Evolutionary conservation across 2,797 vertebrate species (phyloP).

Genomic region (Atherinosoma microstoma): DNA sequence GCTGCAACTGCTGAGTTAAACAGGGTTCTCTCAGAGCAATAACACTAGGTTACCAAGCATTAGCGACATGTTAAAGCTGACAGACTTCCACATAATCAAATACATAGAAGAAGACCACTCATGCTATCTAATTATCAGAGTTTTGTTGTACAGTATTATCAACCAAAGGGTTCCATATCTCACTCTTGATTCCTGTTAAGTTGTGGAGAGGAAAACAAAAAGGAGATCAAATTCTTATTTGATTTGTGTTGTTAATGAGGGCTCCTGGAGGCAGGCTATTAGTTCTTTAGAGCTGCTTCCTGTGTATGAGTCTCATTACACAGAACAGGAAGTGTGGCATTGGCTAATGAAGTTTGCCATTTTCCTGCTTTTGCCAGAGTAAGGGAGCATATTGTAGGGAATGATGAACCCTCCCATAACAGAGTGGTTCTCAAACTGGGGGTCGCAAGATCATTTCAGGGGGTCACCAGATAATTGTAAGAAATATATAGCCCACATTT

Average conservation of each 20-base stretch:
- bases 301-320: constrained; percentile 2
- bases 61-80: too few relatives aligned
- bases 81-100: too few relatives aligned
- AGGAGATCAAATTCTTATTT: neutral
- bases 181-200: rapidly evolving
- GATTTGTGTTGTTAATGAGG: neutral
- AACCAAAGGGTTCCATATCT: neutral
- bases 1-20: neutral
- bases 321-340: constrained; percentile 33
- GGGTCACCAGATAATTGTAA: too few relatives aligned
- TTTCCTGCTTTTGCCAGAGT: neutral
- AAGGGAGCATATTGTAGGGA: neutral
- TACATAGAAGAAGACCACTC: neutral
- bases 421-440: too few relatives aligned
- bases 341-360: constrained; percentile 4
- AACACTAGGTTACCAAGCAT: too few relatives aligned
- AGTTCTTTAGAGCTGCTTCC: constrained; percentile 41
- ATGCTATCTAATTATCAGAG: neutral
- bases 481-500: too few relatives aligned
- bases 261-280: constrained; percentile 29
- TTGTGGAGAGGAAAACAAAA: neutral
- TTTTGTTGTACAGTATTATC: neutral
- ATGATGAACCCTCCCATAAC: too few relatives aligned
- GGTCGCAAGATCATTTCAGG: too few relatives aligned
- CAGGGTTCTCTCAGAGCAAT: neutral